Evolutionary conservation across 2,797 vertebrate genomes (phyloP).

Genomic region (Hephaestus fuliginosus): DNA sequence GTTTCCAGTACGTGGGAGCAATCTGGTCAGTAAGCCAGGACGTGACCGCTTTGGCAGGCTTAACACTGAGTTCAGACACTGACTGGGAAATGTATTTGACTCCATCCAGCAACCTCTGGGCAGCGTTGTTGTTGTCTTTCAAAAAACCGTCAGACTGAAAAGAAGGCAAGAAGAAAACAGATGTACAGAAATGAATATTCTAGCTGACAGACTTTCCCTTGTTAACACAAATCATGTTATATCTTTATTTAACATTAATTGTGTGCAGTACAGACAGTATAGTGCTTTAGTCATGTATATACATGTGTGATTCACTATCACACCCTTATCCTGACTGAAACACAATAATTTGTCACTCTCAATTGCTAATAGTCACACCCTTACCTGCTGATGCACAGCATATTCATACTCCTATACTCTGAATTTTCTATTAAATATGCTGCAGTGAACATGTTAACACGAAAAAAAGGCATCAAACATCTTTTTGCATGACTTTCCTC

Average conservation of each 20-base stretch:
- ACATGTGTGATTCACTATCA: not conserved
- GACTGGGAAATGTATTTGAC: constrained; percentile 99
- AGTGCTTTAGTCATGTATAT: not conserved
- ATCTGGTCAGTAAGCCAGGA: constrained; percentile 99
- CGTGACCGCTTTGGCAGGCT: constrained; percentile 97
- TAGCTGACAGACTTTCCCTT: not conserved
- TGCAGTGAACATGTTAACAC: not conserved
- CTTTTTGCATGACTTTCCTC: not conserved
- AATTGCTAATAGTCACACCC: not conserved
- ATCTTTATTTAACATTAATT: not conserved
- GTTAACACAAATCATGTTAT: too few relatives aligned
- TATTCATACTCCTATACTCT: not conserved
- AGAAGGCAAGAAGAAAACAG: not conserved
- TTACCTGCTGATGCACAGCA: not conserved
- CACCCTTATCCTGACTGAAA: constrained; percentile 7
- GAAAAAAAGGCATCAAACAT: not conserved
- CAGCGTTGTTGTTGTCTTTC: constrained; percentile 99
- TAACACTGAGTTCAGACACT: constrained; percentile 96
- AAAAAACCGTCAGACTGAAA: constrained; percentile 94
- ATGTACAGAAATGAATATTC: not conserved
- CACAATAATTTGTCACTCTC: not conserved
- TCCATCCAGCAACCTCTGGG: constrained; percentile 97
- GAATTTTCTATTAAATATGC: not conserved
- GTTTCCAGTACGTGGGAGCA: constrained; percentile 97
- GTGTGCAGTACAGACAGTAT: not conserved